Evolutionary conservation across 2,888 invertebrate genomes (phyloP), one percentile per base, ranked within the genome.

Genomic region (Bellardia pandia): DNA sequence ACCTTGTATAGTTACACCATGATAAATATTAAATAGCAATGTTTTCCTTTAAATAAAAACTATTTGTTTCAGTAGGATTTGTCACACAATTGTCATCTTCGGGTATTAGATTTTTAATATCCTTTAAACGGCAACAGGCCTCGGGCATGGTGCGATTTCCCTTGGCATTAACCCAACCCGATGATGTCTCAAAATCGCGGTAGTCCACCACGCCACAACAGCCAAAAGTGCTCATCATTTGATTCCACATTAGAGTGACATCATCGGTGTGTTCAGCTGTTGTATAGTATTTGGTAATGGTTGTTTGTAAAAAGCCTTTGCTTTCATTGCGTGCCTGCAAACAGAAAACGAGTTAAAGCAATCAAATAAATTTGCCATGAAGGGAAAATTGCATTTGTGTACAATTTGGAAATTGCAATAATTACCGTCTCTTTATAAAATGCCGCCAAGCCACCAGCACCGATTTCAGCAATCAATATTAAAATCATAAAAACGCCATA

Each of bases 141-240:
- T 95, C 95, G 8, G 96, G 96, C 64, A 96, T 94, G 51, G 94
- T 93, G 90, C 95, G 94, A 86, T 94, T 94, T 11, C 93, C 94
- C 53, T 93, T 93, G 40, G 91, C 90, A 42, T 89, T 89, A 58
- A 93, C 92, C 94, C 95, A 95, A 88, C 94, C 93, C 9, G 94
- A 92, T 7, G 95, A 95, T 51, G 93, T 90, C 90, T 95, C 92
- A 90, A 96, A 97, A 91, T 97, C 97, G 16, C 94, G 94, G 91
- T 95, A 96, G 91, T 95, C 95, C 88, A 95, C 95, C 16, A 96
- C 95, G 76, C 97, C 97, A 92, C 97, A 97, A 92, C 97, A 97
- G 72, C 95, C 94, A 91, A 97, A 95, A 92, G 95, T 95, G 48
- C 94, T 94, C 95, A 96, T 96, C 89, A 96, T 93, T 88, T 95